phyloP scores from a whole-genome alignment of 2,113 vertebrate species.

The Poecilia latipinna region DNA sequence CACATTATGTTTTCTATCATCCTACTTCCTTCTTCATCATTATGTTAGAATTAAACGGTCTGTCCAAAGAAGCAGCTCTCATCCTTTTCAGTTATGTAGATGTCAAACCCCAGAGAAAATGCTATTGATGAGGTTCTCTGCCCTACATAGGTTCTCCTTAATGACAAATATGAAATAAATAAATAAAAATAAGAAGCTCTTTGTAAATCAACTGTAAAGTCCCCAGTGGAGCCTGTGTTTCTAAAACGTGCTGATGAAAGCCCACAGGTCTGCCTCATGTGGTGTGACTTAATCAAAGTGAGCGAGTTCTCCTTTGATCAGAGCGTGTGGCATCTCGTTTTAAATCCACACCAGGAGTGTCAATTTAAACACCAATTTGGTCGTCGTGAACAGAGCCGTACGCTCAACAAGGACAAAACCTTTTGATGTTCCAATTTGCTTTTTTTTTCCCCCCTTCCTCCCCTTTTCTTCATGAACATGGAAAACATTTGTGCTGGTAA shows the following conservation, averaged over 20 bases:
- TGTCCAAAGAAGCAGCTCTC: neutral
- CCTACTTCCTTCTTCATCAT: constrained; percentile 1
- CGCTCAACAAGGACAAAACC: constrained; percentile 23
- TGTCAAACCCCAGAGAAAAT: constrained; percentile 9
- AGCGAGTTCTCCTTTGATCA: constrained; percentile 45
- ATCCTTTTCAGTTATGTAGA: neutral
- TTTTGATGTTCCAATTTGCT: constrained; percentile 50
- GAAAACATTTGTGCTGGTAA: constrained; percentile 1
- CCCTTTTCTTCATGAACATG: neutral
- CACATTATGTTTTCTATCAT: neutral
- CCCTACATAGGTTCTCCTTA: constrained; percentile 1
- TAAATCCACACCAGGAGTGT: constrained; percentile 33
- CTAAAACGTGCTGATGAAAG: constrained; percentile 17
- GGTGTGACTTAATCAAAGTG: constrained; percentile 45
- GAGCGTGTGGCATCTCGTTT: constrained; percentile 21
- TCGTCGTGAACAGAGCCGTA: neutral
- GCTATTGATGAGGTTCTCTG: constrained; percentile 7
- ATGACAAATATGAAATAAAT: neutral
- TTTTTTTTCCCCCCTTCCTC: neutral
- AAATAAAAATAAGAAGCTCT: neutral
- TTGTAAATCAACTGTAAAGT: constrained; percentile 1
- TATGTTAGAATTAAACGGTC: constrained; percentile 7
- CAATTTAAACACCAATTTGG: constrained; percentile 31
- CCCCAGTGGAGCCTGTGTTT: constrained; percentile 1
- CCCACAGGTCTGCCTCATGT: constrained; percentile 10